Evolutionary conservation across 2,113 vertebrate species (phyloP), one percentile per base, ranked within the genome.

Genomic region (Siniperca chuatsi): DNA sequence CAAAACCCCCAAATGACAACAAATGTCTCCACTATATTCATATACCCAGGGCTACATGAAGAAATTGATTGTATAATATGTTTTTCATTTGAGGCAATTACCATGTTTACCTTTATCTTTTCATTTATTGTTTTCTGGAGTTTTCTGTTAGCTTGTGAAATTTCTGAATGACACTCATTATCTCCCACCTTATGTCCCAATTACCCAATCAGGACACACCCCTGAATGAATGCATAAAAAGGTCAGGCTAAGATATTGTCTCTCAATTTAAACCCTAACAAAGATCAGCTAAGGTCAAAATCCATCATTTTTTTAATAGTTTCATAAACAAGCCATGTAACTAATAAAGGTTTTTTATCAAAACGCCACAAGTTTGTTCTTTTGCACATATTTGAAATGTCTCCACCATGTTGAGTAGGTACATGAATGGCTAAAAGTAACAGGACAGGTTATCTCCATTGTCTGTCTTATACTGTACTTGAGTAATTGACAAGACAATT

Each of bases 401-500:
- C 60, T 48, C 50, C 66, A 40, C 8, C 20, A 29, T 55, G 37
- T 12, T 37, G 21, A 62, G 29, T 52, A 42, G 66, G 64, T 55
- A 29, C 20, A 62, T 70, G 21, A 52, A 35, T 77, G 40, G 35
- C 44, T 44, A 66, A 57, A 44, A 18, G 25, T 20, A n/a, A 44
- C 29, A 29, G 29, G 29, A 29, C 18, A 54, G 66, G 33, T 48
- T 42, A 61, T 42, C 40, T 42, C 76, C 54, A 21, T n/a, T 65
- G 64, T 54, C 72, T 73, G 71, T 78, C 64, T 61, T 52, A 62
- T 37, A 33, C 57, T 66, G 52, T 33, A 33, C 50, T 61, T 75
- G 66, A 75, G 8, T 37, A 78, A 86, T 66, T 67, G 71, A 80
- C 21, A 44, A 77, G 18, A 37, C 25, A 48, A 46, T 68, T 46